These are phyloP conservation scores for Gymnarchus niloticus DNA, from an alignment of 2,113 vertebrate species.

Conservation along the genomic window DNA sequence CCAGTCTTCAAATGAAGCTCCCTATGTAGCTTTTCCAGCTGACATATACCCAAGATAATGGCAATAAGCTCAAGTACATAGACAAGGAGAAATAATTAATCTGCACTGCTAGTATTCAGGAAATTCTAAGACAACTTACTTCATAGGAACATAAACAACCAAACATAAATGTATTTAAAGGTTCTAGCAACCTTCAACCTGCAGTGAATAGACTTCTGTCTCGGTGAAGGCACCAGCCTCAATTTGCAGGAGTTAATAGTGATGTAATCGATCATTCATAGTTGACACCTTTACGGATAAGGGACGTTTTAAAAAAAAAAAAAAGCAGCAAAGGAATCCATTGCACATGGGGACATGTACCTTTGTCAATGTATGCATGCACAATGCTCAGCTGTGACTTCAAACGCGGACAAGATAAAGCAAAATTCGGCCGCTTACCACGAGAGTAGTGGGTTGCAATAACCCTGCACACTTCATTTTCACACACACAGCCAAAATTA, in stretches of 20 bases:
- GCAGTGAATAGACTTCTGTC: constrained; percentile 48
- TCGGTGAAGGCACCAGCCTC: constrained; percentile 19
- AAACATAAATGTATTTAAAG: background rate
- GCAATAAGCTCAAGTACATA: too few species aligned
- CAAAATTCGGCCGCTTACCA: background rate
- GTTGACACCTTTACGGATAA: background rate
- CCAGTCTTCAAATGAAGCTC: constrained; percentile 28
- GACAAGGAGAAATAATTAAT: background rate
- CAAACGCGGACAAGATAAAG: background rate
- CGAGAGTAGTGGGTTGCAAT: background rate
- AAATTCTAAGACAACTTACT: background rate
- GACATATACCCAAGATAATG: background rate
- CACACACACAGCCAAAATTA: background rate
- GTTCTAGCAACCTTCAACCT: background rate
- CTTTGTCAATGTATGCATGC: background rate
- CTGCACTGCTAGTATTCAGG: background rate
- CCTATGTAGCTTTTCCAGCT: background rate
- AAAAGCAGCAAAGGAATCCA: background rate
- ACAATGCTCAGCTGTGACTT: background rate
- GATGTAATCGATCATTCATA: background rate
- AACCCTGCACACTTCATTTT: background rate
- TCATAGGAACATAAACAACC: background rate
- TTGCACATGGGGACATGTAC: background rate
- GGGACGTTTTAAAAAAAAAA: background rate
- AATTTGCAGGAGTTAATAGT: background rate